A percentile compares a stretch with the other conserved stretches of the same genome.
phyloP scores from a whole-genome alignment of 2,113 vertebrate species.

The Nothobranchius furzeri region DNA sequence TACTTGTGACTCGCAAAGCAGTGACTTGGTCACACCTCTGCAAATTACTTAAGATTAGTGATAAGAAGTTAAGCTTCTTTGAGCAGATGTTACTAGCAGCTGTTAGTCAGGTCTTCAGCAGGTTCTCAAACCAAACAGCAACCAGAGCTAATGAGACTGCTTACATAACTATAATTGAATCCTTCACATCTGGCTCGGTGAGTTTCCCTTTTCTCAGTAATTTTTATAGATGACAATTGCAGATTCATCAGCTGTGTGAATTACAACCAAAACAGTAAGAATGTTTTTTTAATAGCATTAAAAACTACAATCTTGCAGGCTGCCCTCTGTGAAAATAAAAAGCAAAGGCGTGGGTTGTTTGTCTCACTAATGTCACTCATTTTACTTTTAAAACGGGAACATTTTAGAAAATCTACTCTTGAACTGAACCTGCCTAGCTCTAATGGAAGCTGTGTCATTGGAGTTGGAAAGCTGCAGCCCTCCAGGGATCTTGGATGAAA shows the following conservation, averaged over 20 bases:
- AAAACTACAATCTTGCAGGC: slow-evolving; percentile 40
- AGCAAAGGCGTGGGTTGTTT: slow-evolving; percentile 52
- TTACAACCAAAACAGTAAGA: slow-evolving; percentile 25
- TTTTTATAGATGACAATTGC: slow-evolving; percentile 25
- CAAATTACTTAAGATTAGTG: too few relatives aligned
- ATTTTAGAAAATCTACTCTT: slow-evolving; percentile 67
- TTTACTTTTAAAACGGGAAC: slow-evolving; percentile 73
- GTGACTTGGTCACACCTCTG: too few relatives aligned
- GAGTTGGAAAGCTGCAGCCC: slow-evolving; percentile 49
- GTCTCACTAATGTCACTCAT: slow-evolving; percentile 65
- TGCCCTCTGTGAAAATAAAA: slow-evolving; percentile 36
- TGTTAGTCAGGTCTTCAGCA: too few relatives aligned
- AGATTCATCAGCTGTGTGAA: slow-evolving; percentile 29
- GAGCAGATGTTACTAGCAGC: too few relatives aligned
- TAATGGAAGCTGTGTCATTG: slow-evolving; percentile 63
- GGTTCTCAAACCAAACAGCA: too few relatives aligned
- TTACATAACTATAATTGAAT: too few relatives aligned
- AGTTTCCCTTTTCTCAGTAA: too few relatives aligned
- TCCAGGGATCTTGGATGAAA: slow-evolving; percentile 70
- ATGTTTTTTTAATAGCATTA: slow-evolving; percentile 14
- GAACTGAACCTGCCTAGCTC: slow-evolving; percentile 45
- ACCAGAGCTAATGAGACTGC: too few relatives aligned
- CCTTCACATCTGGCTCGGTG: too few relatives aligned
- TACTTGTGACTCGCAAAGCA: too few relatives aligned
- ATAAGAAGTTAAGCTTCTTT: too few relatives aligned